Conservation (phyloP, 2,113 vertebrate genomes). For the Scomber scombrus region DNA sequence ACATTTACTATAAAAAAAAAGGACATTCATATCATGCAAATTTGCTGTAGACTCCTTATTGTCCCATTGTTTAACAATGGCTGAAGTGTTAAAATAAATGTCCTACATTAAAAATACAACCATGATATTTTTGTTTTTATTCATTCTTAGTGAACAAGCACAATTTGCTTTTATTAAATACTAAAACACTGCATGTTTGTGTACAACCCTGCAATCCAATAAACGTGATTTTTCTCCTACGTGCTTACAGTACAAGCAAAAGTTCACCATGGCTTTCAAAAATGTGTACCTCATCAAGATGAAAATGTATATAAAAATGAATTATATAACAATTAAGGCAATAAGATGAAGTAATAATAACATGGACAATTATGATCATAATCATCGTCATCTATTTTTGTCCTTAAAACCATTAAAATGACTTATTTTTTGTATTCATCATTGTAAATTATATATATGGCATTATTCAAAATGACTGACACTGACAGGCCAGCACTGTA, state of each 20-base stretch:
- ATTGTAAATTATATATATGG: not conserved
- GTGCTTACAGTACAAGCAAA: too few relatives aligned
- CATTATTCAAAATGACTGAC: constrained; percentile 1
- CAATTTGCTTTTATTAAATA: not conserved
- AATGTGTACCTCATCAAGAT: too few relatives aligned
- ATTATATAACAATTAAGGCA: too few relatives aligned
- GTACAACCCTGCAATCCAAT: too few relatives aligned
- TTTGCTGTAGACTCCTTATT: not conserved
- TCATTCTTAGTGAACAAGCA: not conserved
- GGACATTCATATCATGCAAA: not conserved
- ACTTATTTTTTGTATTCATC: not conserved
- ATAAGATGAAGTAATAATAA: too few relatives aligned
- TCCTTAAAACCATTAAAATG: not conserved
- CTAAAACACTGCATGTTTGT: too few relatives aligned
- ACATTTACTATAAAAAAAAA: not conserved
- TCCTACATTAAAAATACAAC: too few relatives aligned
- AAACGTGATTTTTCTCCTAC: too few relatives aligned
- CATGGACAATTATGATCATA: not conserved
- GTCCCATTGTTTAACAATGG: not conserved
- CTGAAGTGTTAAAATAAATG: too few relatives aligned
- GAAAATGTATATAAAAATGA: not conserved
- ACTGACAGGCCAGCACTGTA: not conserved
- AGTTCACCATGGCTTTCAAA: too few relatives aligned
- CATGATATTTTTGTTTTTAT: too few relatives aligned
- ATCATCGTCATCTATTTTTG: not conserved